These are phyloP conservation scores for Lasioglossum calceatum DNA, from an alignment of 2,888 invertebrate species.

Conservation along the genomic window DNA sequence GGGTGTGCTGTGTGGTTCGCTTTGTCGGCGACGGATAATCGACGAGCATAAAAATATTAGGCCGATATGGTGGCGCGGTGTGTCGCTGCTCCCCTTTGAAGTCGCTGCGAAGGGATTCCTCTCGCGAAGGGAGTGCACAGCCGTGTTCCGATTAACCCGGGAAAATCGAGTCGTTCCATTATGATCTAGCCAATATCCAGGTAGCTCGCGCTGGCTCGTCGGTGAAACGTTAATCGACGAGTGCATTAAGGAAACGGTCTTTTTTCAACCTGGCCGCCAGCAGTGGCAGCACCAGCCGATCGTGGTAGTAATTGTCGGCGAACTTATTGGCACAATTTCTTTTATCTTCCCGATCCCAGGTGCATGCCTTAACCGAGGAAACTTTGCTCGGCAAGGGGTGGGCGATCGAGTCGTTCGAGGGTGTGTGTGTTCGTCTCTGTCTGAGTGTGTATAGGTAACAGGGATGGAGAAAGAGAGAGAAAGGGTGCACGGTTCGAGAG, in stretches of 20 bases:
- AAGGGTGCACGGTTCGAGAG: slow-evolving; percentile 51
- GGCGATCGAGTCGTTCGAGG: slow-evolving; percentile 16
- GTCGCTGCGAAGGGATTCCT: neutral
- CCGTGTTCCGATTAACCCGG: slow-evolving; percentile 11
- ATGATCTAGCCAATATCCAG: slow-evolving; percentile 13
- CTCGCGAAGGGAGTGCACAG: neutral
- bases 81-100: slow-evolving; percentile 1
- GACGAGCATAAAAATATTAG: slow-evolving; percentile 18
- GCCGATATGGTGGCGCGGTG: neutral
- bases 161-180: slow-evolving; percentile 17
- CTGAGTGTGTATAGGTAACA: neutral
- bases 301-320: slow-evolving; percentile 65
- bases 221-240: slow-evolving; percentile 49
- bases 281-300: slow-evolving; percentile 54
- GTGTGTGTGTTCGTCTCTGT: neutral
- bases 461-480: slow-evolving; percentile 29
- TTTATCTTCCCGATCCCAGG: slow-evolving; percentile 70
- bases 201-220: neutral
- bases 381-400: slow-evolving; percentile 6
- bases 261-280: slow-evolving; percentile 18
- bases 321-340: slow-evolving; percentile 72
- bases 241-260: slow-evolving; percentile 38
- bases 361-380: slow-evolving; percentile 59
- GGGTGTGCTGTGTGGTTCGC: neutral
- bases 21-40: neutral